These are phyloP conservation scores for Apamea sordens DNA, from an alignment of 2,888 invertebrate genomes.

Conservation along the genomic window DNA sequence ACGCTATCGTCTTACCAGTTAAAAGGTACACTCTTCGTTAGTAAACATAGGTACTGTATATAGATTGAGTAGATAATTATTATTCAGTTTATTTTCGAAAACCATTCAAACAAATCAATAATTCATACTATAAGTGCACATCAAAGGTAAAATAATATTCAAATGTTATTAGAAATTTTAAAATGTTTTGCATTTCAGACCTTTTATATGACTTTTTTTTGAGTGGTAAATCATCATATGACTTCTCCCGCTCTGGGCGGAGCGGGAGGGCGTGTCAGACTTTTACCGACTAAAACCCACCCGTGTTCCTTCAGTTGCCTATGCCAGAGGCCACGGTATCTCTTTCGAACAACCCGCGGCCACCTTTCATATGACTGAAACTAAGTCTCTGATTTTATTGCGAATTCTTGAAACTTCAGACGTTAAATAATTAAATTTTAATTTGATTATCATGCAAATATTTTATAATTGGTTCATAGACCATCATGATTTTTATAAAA, in stretches of 20 bases:
- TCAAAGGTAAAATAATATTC: constrained; percentile 16
- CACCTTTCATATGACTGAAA: constrained; percentile 7
- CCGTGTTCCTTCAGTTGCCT: no score
- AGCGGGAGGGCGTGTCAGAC: no score
- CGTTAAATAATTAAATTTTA: constrained; percentile 11
- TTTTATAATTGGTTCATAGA: not conserved
- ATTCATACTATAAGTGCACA: constrained; percentile 5
- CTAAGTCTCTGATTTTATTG: constrained; percentile 12
- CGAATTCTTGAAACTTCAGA: constrained; percentile 5
- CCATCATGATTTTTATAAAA: not conserved
- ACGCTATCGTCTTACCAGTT: no score
- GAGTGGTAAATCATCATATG: no score
- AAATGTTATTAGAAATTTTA: constrained; percentile 8
- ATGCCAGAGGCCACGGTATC: no score
- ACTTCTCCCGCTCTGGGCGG: no score
- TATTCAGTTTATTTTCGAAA: not conserved
- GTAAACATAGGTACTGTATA: not conserved
- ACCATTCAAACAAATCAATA: not conserved
- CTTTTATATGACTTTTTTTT: not conserved
- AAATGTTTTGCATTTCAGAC: constrained; percentile 18
- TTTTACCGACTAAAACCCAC: no score
- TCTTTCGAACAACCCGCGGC: no score
- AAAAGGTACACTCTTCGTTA: not conserved
- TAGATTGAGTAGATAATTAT: not conserved
- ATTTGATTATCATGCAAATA: constrained; percentile 1